These are phyloP conservation scores for Eubasilissa splendida DNA, from an alignment of 2,888 invertebrate genomes.

Conservation along the genomic window DNA sequence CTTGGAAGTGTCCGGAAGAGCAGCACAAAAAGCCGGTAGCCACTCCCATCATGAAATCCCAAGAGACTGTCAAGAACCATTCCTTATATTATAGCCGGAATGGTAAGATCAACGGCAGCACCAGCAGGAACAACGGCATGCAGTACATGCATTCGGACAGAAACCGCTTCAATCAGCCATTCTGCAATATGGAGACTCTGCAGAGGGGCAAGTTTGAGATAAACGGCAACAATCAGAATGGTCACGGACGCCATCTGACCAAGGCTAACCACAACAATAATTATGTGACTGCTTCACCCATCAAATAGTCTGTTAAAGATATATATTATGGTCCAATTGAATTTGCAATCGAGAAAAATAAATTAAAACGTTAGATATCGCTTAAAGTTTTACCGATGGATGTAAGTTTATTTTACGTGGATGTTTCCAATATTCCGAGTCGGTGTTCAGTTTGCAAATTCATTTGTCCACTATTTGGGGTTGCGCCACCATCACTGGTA, in stretches of 20 bases:
- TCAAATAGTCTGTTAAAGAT: constrained; percentile 63
- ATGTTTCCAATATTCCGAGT: not conserved
- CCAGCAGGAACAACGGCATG: constrained; percentile 35
- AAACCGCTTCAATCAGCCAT: constrained; percentile 21
- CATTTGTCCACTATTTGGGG: not conserved
- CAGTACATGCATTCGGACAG: constrained; percentile 44
- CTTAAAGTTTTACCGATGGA: no score
- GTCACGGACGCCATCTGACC: constrained; percentile 44
- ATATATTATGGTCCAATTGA: no score
- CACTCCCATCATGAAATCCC: not conserved
- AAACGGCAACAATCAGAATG: constrained; percentile 56
- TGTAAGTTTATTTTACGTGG: no score
- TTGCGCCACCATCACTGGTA: not conserved
- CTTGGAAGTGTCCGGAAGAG: not conserved
- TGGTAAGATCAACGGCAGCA: not conserved
- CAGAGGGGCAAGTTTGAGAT: constrained; percentile 19
- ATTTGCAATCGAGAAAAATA: no score
- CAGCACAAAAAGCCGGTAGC: constrained; percentile 16
- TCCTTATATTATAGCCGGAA: constrained; percentile 16
- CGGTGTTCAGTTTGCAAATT: constrained; percentile 1
- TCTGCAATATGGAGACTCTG: constrained; percentile 2
- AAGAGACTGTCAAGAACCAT: constrained; percentile 12
- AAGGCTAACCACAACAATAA: constrained; percentile 59
- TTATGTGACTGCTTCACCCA: constrained; percentile 70
- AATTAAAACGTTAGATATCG: no score